These are phyloP conservation scores for Ceriagrion tenellum DNA, from an alignment of 2,888 invertebrate genomes.

Conservation along the genomic window DNA sequence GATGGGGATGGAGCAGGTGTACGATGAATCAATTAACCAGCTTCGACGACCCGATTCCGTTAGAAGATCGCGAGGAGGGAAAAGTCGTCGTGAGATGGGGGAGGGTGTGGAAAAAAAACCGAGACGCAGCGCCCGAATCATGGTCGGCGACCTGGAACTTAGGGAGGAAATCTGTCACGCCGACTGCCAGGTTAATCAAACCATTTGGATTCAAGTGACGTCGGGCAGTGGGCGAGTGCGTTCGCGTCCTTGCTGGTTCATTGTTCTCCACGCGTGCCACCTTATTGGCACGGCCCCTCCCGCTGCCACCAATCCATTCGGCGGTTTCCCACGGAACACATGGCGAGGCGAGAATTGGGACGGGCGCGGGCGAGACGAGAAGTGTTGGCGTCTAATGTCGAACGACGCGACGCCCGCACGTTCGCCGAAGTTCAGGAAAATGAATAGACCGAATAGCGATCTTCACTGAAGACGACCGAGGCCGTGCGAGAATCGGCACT, in stretches of 20 bases:
- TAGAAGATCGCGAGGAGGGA: not conserved
- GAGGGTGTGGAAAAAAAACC: not conserved
- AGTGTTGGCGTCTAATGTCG: not conserved
- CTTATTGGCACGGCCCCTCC: not conserved
- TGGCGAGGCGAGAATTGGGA: slow-evolving; percentile 22
- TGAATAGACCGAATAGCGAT: not conserved
- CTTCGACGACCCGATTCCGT: not conserved
- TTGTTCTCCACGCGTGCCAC: slow-evolving; percentile 35
- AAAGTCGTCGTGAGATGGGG: not conserved
- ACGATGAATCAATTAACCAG: not conserved
- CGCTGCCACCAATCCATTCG: not conserved
- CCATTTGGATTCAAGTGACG: slow-evolving; percentile 61
- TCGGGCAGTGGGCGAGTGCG: not conserved
- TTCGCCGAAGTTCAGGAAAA: not conserved
- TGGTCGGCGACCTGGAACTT: not conserved
- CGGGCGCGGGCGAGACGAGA: not conserved
- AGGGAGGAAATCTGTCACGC: slow-evolving; percentile 53
- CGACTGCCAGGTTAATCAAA: slow-evolving; percentile 49
- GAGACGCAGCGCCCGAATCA: not conserved
- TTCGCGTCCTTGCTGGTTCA: slow-evolving; percentile 36
- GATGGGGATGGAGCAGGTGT: not conserved
- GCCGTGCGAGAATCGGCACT: not conserved
- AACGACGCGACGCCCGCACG: not conserved
- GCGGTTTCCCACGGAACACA: slow-evolving; percentile 48
- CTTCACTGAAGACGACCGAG: too few relatives aligned